Conservation (phyloP, 2,113 vertebrate species). For the Saguinus midas region DNA sequence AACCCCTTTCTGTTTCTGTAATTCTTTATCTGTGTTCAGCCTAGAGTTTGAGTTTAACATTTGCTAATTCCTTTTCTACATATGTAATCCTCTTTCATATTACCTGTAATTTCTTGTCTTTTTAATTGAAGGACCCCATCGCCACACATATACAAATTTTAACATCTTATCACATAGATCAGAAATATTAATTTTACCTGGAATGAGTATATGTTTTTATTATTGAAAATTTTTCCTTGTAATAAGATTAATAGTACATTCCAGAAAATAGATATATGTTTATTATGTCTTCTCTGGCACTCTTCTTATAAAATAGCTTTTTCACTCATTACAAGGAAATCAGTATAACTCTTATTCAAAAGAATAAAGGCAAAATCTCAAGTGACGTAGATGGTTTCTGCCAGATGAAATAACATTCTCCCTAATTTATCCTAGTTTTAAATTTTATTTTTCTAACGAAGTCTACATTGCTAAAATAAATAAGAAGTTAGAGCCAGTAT, state of each 20-base stretch:
- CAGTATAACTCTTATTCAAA: not conserved
- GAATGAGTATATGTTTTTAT: not conserved
- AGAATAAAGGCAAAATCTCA: constrained; percentile 2
- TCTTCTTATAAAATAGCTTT: not conserved
- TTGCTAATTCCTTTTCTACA: not conserved
- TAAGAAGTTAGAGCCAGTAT: not conserved
- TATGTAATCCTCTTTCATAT: not conserved
- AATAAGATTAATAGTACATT: not conserved
- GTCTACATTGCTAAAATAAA: constrained; percentile 7
- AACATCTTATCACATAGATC: not conserved
- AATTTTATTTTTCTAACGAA: not conserved
- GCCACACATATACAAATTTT: not conserved
- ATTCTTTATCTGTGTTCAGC: not conserved
- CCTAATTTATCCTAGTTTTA: constrained; percentile 1
- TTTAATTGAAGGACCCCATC: not conserved
- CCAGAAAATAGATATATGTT: not conserved
- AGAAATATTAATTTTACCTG: not conserved
- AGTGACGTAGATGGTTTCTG: not conserved
- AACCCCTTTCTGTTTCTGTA: not conserved
- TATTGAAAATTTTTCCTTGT: not conserved
- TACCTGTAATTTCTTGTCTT: not conserved
- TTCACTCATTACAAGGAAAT: not conserved
- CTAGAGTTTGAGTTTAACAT: not conserved
- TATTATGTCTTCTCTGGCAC: not conserved
- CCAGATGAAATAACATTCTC: not conserved